Conservation (phyloP, 30 jellyfish, hydroid and myxozoan species). For the Hydractinia echinata region DNA sequence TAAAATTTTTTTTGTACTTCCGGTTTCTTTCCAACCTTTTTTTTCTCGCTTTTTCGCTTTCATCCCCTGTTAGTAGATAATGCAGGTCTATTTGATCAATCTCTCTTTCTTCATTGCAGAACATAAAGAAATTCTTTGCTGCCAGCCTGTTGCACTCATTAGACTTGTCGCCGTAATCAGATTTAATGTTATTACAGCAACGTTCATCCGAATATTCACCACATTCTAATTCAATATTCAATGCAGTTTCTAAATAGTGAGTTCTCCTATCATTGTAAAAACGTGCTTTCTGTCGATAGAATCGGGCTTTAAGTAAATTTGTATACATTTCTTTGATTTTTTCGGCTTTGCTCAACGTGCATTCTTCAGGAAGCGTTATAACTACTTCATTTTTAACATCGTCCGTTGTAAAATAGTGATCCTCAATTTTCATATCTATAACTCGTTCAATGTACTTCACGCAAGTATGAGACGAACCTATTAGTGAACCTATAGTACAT, state of each 20-base stretch:
- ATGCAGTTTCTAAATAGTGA: background rate
- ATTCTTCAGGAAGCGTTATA: background rate
- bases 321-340: background rate
- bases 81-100: background rate
- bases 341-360: background rate
- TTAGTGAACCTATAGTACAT: background rate
- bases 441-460: background rate
- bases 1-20: background rate
- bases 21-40: background rate
- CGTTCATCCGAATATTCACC: background rate
- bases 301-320: background rate
- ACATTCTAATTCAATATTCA: background rate
- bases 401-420: background rate
- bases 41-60: background rate
- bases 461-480: constrained; percentile 2
- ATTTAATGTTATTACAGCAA: background rate
- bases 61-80: background rate
- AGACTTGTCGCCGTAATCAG: background rate
- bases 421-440: background rate
- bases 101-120: background rate
- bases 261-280: background rate
- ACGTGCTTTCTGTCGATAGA: background rate
- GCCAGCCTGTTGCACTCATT: background rate
- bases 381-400: background rate
- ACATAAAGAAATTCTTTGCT: background rate